phyloP scores from a whole-genome alignment of 2,888 invertebrate species.

The Rotaria macrura region DNA sequence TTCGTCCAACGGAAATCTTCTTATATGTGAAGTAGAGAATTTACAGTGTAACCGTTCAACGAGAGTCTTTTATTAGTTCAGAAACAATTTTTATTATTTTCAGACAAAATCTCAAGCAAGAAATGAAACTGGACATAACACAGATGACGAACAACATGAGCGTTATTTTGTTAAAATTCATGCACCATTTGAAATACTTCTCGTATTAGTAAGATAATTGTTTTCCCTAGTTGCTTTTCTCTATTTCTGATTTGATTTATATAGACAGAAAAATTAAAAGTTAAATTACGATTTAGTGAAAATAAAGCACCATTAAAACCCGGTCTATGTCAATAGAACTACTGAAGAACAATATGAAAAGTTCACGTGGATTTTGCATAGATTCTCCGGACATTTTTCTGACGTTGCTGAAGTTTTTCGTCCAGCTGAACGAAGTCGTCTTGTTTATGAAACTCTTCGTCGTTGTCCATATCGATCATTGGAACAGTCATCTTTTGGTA shows the following conservation, averaged over 20 bases:
- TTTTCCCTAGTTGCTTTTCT: neutral
- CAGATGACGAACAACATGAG: neutral
- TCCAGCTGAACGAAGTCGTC: neutral
- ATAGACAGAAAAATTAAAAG: neutral
- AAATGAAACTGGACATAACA: neutral
- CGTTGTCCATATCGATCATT: conserved; percentile 11
- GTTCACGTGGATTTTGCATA: neutral
- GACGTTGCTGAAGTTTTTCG: conserved; percentile 5
- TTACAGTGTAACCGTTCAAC: too few relatives aligned
- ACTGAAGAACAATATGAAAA: too few relatives aligned
- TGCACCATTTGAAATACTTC: conserved; percentile 7
- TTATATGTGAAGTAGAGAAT: too few relatives aligned
- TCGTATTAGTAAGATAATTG: neutral
- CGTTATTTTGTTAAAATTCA: conserved; percentile 18
- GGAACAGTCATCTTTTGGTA: neutral
- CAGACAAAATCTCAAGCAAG: too few relatives aligned
- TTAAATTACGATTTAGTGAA: conserved; percentile 1
- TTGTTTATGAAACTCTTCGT: neutral
- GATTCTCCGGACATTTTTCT: neutral
- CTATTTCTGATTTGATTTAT: neutral
- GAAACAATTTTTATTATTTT: too few relatives aligned
- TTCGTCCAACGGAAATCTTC: too few relatives aligned
- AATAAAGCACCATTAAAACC: conserved; percentile 13
- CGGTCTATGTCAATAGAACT: too few relatives aligned
- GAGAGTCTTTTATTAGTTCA: too few relatives aligned